Percentiles rank a stretch among this genome's conserved stretches.
phyloP scores from a whole-genome alignment of 37 sponge, comb jelly and placozoan species.

The Chondrilla cf. caribensis region DNA sequence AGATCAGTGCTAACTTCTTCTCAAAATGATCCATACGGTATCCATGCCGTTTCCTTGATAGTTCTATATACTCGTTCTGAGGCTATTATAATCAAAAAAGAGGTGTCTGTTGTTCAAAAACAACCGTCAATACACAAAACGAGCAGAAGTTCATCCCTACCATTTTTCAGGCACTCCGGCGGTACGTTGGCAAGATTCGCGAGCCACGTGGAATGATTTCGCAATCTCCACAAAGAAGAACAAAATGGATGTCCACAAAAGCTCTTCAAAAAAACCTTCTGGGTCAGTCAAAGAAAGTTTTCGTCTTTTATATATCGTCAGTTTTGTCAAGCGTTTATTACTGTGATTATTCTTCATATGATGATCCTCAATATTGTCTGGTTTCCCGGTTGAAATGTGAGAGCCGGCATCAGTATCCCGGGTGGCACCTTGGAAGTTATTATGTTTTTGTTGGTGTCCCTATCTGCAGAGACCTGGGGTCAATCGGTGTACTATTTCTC shows the following conservation, averaged over 20 bases:
- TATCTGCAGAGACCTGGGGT: slow-evolving; percentile 40
- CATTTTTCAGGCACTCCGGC: background rate
- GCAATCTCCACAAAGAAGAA: background rate
- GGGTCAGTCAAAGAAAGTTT: background rate
- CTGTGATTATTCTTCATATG: too few relatives aligned
- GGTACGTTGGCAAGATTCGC: too few relatives aligned
- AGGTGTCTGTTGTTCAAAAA: too few relatives aligned
- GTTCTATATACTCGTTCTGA: slow-evolving; percentile 99
- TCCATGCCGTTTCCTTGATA: slow-evolving; percentile 87
- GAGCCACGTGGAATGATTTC: slow-evolving; percentile 15
- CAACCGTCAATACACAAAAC: too few relatives aligned
- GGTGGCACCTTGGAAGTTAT: too few relatives aligned
- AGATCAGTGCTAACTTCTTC: slow-evolving; percentile 62
- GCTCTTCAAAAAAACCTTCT: background rate
- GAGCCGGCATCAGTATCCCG: too few relatives aligned
- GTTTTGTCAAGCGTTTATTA: too few relatives aligned
- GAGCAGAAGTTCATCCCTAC: too few relatives aligned
- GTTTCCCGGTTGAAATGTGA: too few relatives aligned
- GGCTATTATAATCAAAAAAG: slow-evolving; percentile 85
- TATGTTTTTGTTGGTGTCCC: too few relatives aligned
- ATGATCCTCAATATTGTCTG: too few relatives aligned
- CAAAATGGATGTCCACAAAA: slow-evolving; percentile 13
- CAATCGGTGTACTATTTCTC: slow-evolving; percentile 30
- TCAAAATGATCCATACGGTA: slow-evolving; percentile 89
- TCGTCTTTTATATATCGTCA: too few relatives aligned